Conservation (phyloP, 2,113 vertebrate species). For the Paratilapia polleni region DNA sequence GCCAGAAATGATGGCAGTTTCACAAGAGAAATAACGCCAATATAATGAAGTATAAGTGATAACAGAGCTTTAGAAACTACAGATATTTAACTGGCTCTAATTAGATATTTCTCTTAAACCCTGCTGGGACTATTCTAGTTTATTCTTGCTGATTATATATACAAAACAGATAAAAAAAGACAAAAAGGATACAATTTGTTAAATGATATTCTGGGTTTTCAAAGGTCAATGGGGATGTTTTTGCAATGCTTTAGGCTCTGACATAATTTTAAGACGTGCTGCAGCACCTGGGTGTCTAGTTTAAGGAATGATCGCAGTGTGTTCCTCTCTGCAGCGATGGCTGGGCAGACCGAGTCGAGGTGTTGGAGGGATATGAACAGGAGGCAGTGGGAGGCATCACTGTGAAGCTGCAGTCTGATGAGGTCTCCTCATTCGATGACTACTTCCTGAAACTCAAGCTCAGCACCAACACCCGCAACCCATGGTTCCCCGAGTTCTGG, state of each 20-base stretch:
- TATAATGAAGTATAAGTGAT: neutral
- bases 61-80: neutral
- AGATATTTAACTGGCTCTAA: neutral
- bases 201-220: neutral
- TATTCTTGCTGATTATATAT: too few species aligned
- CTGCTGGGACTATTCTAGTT: too few species aligned
- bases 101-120: neutral
- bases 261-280: neutral
- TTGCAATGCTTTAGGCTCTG: neutral
- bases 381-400: constrained; percentile 97
- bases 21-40: too few species aligned
- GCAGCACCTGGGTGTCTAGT: neutral
- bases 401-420: constrained; percentile 93
- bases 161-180: too few species aligned
- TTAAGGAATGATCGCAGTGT: neutral
- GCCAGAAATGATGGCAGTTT: too few species aligned
- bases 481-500: constrained; percentile 99
- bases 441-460: constrained; percentile 93
- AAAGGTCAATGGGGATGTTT: neutral
- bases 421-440: constrained; percentile 92
- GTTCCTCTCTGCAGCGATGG: constrained; percentile 85
- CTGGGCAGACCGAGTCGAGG: constrained; percentile 98
- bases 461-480: constrained; percentile 92
- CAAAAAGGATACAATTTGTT: fast-evolving
- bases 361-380: constrained; percentile 95